These are phyloP conservation scores for Ondatra zibethicus DNA, from an alignment of 2,113 vertebrate genomes.

Conservation along the genomic window DNA sequence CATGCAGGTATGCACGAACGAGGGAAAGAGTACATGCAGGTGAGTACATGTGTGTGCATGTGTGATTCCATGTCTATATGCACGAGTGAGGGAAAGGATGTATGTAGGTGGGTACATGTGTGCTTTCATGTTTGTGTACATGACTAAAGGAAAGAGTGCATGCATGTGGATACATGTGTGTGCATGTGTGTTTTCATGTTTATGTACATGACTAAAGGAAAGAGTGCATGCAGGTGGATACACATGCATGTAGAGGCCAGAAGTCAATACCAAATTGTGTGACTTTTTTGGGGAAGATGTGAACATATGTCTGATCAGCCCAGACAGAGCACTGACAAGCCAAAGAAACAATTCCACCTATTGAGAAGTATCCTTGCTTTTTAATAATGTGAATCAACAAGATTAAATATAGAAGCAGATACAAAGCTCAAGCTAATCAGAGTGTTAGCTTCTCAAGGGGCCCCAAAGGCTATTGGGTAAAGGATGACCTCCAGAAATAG, in stretches of 20 bases:
- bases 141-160: rapidly evolving
- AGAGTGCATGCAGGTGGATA: neutral
- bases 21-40: neutral
- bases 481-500: neutral
- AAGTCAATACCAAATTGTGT: neutral
- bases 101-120: neutral
- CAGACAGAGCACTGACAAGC: neutral
- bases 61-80: neutral
- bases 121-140: too few relatives aligned
- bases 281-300: neutral
- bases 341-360: neutral
- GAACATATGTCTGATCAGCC: neutral
- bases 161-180: too few relatives aligned
- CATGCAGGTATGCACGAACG: neutral
- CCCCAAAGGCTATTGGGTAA: neutral
- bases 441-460: neutral
- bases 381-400: neutral
- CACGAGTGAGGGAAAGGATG: neutral
- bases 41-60: neutral
- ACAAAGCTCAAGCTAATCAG: neutral
- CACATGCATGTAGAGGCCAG: neutral
- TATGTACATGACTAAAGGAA: neutral
- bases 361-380: neutral
- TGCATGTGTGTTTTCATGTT: neutral
- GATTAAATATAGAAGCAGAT: neutral